Conservation (phyloP, 2,888 invertebrate species). For the Zhuqinia jingwanae region DNA sequence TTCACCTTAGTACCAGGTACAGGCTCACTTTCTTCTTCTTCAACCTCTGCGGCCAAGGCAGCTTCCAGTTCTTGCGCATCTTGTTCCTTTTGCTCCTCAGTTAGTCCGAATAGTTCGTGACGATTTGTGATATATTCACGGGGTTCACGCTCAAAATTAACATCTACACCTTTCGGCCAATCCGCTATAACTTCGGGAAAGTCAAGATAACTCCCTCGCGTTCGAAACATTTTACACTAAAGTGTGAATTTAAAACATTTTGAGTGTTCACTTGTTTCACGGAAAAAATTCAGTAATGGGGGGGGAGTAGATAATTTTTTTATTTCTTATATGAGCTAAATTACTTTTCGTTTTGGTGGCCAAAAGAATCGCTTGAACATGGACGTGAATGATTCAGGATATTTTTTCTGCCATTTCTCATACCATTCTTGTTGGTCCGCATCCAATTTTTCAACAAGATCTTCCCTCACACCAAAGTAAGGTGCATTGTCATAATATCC, state of each 20-base stretch:
- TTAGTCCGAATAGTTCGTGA: slow-evolving; percentile 47
- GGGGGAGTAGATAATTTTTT: too few species aligned
- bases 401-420: slow-evolving; percentile 58
- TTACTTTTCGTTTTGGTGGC: slow-evolving; percentile 67
- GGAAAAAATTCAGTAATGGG: not conserved
- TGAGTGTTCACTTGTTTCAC: not conserved
- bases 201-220: slow-evolving; percentile 70
- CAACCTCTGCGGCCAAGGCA: slow-evolving; percentile 22
- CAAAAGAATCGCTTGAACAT: slow-evolving; percentile 71
- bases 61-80: slow-evolving; percentile 11
- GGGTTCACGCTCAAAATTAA: slow-evolving; percentile 61
- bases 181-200: slow-evolving; percentile 73
- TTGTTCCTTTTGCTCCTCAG: slow-evolving; percentile 36
- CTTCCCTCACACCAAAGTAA: slow-evolving; percentile 65
- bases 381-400: slow-evolving; percentile 69
- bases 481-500: slow-evolving; percentile 68
- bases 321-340: not conserved
- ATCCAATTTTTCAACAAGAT: slow-evolving; percentile 34
- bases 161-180: slow-evolving; percentile 55
- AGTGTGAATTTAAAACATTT: not conserved
- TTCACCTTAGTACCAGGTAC: not conserved
- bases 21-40: not conserved
- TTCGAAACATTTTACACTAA: slow-evolving; percentile 63
- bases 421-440: slow-evolving; percentile 54
- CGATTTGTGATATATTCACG: slow-evolving; percentile 53